Percentiles rank a stretch among this genome's conserved stretches.
These are phyloP conservation scores for Agrotis exclamationis DNA, from an alignment of 2,888 invertebrate species.

Conservation along the genomic window DNA sequence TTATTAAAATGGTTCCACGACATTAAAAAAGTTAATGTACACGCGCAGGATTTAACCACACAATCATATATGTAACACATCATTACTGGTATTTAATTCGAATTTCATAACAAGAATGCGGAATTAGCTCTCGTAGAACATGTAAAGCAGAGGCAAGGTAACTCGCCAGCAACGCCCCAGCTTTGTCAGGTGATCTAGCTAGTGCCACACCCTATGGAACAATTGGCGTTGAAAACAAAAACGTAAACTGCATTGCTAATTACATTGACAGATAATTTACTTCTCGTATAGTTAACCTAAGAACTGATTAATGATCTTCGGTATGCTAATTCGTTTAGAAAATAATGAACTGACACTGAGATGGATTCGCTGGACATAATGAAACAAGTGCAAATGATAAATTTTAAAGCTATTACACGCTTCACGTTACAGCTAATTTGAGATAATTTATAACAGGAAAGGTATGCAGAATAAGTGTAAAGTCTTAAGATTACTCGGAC, in stretches of 20 bases:
- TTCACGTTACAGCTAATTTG: conserved; percentile 12
- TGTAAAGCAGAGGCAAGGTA: conserved; percentile 30
- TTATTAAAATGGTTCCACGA: conserved; percentile 66
- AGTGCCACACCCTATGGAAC: conserved; percentile 37
- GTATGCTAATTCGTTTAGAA: conserved; percentile 39
- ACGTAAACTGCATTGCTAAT: conserved; percentile 10
- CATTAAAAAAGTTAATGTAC: conserved; percentile 54
- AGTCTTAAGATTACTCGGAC: conserved; percentile 3
- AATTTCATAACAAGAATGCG: conserved; percentile 41
- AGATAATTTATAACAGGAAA: conserved; percentile 9
- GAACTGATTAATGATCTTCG: conserved; percentile 34
- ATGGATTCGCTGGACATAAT: conserved; percentile 34
- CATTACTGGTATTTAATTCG: conserved; percentile 39
- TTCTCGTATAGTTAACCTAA: conserved; percentile 14
- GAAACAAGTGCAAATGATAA: conserved; percentile 19
- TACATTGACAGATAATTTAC: conserved; percentile 13
- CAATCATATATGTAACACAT: conserved; percentile 33
- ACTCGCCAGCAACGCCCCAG: conserved; percentile 3
- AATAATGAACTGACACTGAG: conserved; percentile 41
- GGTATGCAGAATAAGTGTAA: conserved; percentile 3
- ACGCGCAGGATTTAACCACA: conserved; percentile 32
- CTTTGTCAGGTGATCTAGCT: neutral
- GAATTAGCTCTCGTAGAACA: conserved; percentile 33
- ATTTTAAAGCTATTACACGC: conserved; percentile 22
- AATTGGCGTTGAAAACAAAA: conserved; percentile 22